A percentile compares a stretch with the other conserved stretches of the same genome.
Conservation (phyloP, 2,113 vertebrate genomes). For the Archocentrus centrarchus region DNA sequence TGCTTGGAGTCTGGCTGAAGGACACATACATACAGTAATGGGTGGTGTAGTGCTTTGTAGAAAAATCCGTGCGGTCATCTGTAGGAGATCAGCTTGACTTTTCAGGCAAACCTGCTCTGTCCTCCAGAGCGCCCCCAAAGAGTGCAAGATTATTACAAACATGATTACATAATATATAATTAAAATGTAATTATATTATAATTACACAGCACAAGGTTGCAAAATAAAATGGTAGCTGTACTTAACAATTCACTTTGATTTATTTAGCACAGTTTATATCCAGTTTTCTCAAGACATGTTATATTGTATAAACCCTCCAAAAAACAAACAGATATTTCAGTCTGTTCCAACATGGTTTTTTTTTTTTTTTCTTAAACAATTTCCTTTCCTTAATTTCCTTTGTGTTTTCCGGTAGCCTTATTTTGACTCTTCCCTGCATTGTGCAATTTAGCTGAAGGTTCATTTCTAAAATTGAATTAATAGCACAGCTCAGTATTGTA, state of each 20-base stretch:
- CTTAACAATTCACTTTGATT: too few relatives aligned
- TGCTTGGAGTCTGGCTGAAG: neutral
- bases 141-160: too few relatives aligned
- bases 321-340: neutral
- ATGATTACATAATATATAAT: too few relatives aligned
- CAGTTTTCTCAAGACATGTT: neutral
- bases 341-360: neutral
- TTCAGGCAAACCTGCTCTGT: neutral
- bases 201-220: too few relatives aligned
- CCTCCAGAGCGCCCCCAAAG: neutral
- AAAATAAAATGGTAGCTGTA: too few relatives aligned
- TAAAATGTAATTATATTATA: too few relatives aligned
- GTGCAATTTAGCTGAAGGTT: neutral
- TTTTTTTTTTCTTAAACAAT: neutral
- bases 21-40: neutral
- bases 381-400: neutral
- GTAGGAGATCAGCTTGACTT: neutral
- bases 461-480: conserved; percentile 22
- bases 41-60: neutral
- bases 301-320: neutral
- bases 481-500: neutral
- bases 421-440: neutral
- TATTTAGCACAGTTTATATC: too few relatives aligned
- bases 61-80: neutral
- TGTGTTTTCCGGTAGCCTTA: neutral